phyloP scores from a whole-genome alignment of 1,140 invertebrate species.

The Heliothis subflexa region DNA sequence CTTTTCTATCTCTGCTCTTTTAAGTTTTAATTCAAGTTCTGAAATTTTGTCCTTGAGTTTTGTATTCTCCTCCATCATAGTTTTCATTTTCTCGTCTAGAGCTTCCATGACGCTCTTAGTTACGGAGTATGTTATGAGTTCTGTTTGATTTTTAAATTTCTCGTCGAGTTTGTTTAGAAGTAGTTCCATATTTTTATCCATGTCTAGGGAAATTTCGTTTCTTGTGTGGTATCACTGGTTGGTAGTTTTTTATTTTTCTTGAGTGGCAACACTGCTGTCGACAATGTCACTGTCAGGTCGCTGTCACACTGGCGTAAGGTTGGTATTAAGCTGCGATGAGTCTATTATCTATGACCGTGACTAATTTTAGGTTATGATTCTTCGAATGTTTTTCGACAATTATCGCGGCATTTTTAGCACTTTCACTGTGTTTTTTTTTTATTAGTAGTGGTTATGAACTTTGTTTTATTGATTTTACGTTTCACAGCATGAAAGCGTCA shows the following conservation, averaged over 20 bases:
- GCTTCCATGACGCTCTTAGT: constrained; percentile 47
- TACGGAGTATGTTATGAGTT: constrained; percentile 48
- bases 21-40: constrained; percentile 1
- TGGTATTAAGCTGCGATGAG: too few species aligned
- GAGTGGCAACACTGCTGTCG: constrained; percentile 24
- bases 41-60: constrained; percentile 31
- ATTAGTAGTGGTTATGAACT: too few species aligned
- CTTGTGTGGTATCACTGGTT: constrained; percentile 2
- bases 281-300: constrained; percentile 3
- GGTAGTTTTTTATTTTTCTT: constrained; percentile 25
- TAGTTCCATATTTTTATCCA: constrained; percentile 39
- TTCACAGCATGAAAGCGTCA: too few species aligned
- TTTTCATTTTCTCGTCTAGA: constrained; percentile 47
- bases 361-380: too few species aligned
- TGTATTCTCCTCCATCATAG: constrained; percentile 42
- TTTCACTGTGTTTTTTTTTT: too few species aligned
- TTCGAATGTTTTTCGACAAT: too few species aligned
- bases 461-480: too few species aligned
- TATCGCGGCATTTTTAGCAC: too few species aligned
- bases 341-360: too few species aligned
- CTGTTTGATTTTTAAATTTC: constrained; percentile 49
- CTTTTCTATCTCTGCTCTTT: too few species aligned
- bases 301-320: not conserved
- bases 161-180: constrained; percentile 49
- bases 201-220: not conserved